A percentile compares a stretch with the other conserved stretches of the same genome.
Conservation (phyloP, 1,140 invertebrate species). For the Brachionus calyciflorus region DNA sequence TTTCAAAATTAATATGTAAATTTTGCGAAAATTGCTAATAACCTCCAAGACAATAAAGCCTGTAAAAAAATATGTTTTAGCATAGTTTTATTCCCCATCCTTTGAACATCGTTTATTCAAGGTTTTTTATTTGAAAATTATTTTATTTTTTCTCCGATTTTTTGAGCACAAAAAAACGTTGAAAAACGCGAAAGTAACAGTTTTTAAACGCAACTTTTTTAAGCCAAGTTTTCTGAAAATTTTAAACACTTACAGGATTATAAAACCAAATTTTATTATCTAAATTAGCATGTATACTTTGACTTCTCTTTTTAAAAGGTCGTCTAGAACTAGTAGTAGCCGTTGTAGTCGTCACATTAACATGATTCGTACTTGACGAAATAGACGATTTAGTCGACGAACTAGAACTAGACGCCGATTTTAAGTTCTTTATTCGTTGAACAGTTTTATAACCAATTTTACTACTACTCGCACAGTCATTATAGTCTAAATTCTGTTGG, state of each 20-base stretch:
- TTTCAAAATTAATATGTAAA: no score
- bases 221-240: no score
- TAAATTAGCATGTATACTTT: constrained; percentile 5
- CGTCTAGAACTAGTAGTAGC: constrained; percentile 1
- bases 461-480: not conserved
- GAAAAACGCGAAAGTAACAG: no score
- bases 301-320: constrained; percentile 14
- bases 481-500: not conserved
- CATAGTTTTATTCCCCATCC: no score
- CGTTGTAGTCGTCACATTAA: not conserved
- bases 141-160: no score
- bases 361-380: not conserved
- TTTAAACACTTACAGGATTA: constrained; percentile 16
- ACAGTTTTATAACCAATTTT: not conserved
- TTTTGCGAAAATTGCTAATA: no score
- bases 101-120: no score
- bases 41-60: no score
- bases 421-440: not conserved
- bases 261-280: constrained; percentile 28
- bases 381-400: constrained; percentile 30
- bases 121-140: no score
- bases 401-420: not conserved
- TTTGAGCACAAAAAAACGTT: no score
- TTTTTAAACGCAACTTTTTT: no score
- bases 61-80: no score